A percentile compares a stretch with the other conserved stretches of the same genome.
These are phyloP conservation scores for Sialis fuliginosa DNA, from an alignment of 2,888 invertebrate genomes.

Conservation along the genomic window DNA sequence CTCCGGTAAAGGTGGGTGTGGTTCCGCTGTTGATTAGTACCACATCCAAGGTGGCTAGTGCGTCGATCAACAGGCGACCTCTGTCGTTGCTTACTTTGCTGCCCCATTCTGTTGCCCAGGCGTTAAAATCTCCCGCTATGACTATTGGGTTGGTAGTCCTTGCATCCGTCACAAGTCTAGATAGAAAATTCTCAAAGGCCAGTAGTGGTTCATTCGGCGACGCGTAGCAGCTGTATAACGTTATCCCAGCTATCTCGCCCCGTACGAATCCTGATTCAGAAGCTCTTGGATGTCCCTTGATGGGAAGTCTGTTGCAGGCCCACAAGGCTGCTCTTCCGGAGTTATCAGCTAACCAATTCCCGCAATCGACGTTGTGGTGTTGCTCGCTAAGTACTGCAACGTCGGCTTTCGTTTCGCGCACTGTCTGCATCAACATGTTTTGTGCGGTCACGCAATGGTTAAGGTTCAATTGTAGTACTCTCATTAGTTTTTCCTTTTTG, in stretches of 20 bases:
- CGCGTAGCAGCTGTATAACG: constrained; percentile 10
- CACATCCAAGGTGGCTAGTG: constrained; percentile 6
- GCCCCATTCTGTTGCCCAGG: constrained; percentile 10
- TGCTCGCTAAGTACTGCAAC: neutral
- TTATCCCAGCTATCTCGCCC: constrained; percentile 6
- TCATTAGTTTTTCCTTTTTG: neutral
- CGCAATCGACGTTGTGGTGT: neutral
- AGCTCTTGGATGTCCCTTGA: neutral
- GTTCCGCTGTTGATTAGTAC: constrained; percentile 8
- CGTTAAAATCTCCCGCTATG: constrained; percentile 11
- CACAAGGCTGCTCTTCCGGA: neutral
- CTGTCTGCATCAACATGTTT: neutral
- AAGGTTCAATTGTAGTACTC: neutral
- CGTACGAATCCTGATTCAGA: constrained; percentile 6
- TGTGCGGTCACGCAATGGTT: neutral
- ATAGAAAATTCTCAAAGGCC: constrained; percentile 6
- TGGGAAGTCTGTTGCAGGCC: neutral
- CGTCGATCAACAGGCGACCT: constrained; percentile 7
- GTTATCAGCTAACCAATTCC: neutral
- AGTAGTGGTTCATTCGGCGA: constrained; percentile 6
- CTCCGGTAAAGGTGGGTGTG: constrained; percentile 5
- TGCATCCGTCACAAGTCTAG: constrained; percentile 8
- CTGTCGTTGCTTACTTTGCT: constrained; percentile 5
- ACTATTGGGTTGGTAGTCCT: constrained; percentile 1
- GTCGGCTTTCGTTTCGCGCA: neutral